Conservation (phyloP, 1,140 invertebrate genomes). For the Phthorimaea operculella region DNA sequence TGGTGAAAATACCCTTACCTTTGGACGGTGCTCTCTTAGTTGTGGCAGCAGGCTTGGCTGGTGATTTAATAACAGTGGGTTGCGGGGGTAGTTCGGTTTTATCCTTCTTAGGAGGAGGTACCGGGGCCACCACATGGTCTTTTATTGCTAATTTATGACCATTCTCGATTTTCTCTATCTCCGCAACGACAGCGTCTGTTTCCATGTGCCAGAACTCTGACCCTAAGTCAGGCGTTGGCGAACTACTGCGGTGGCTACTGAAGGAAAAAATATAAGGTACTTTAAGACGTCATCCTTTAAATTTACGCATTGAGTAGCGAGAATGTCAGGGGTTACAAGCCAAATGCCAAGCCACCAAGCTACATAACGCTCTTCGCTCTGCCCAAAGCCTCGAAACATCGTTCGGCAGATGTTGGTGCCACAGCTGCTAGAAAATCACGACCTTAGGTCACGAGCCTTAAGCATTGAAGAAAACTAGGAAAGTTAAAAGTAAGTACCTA, state of each 20-base stretch:
- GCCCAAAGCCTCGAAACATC: too few relatives aligned
- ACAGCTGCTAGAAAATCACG: too few relatives aligned
- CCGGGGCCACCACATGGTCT: not conserved
- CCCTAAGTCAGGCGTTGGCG: constrained; percentile 42
- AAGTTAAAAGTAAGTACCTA: too few relatives aligned
- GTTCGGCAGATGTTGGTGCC: too few relatives aligned
- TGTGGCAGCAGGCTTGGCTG: constrained; percentile 7
- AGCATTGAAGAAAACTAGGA: too few relatives aligned
- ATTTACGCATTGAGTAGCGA: too few relatives aligned
- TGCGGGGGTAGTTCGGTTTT: not conserved
- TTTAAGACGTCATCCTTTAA: not conserved
- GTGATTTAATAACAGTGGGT: not conserved
- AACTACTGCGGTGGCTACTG: constrained; percentile 44
- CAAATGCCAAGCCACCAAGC: too few relatives aligned
- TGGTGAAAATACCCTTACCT: constrained; percentile 16
- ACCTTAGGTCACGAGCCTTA: too few relatives aligned
- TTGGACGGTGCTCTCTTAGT: constrained; percentile 38
- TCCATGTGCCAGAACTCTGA: constrained; percentile 40
- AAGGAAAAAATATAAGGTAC: constrained; percentile 1
- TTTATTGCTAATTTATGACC: not conserved
- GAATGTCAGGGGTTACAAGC: too few relatives aligned
- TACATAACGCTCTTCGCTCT: too few relatives aligned
- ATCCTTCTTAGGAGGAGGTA: not conserved
- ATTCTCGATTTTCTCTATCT: constrained; percentile 30
- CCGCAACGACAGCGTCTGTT: constrained; percentile 30